Base-by-base conservation (phyloP, 2,888 invertebrate species). In the Dilophus febrilis region DNA sequence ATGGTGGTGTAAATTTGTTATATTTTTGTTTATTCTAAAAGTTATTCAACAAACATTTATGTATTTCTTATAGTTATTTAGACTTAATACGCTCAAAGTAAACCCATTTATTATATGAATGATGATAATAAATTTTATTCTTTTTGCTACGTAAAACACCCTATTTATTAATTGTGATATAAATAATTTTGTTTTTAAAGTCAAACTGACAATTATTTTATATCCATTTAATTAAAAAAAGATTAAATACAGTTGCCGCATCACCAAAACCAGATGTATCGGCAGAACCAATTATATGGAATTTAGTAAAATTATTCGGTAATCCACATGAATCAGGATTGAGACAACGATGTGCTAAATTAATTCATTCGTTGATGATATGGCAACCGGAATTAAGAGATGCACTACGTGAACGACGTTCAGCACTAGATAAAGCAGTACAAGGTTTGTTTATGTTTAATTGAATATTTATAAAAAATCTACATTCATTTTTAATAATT, bases 211-310 rank as follows among this genome's bases (percentile, higher is more conserved):
- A n/a, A n/a, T n/a, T n/a, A n/a, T n/a, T n/a, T n/a, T n/a, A n/a
- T 12, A 12, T 27, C 22, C 16, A 29, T 37, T 50, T 49, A 12
- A 45, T 35, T 18, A 22, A 35, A 50, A 49, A 12, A 46, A 69
- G 70, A 53, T 45, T 61, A 31, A 56, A 55, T 40, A 54, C 56
- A 12, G 44, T 61, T 14, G 56, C 54, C 41, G 56, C 56, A 27
- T 48, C 67, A 17, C 76, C 77, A 3, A 71, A 74, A 3, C 76
- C 77, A 1, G 74, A 73, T 44, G 63, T 78, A 34, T 74, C 74
- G 51, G 77, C 81, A 42, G 88, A 90, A 53, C 72, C 79, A 30
- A 80, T 90, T 4, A 72, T 87, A 11, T 86, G 87, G 84, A 77
- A 86, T 44, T 67, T 91, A 53, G 87, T 90, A 6, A 74, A 79